A percentile compares a stretch with the other conserved stretches of the same genome.
Conservation (phyloP, 2,797 vertebrate genomes). For the Rhyacichthys aspro region DNA sequence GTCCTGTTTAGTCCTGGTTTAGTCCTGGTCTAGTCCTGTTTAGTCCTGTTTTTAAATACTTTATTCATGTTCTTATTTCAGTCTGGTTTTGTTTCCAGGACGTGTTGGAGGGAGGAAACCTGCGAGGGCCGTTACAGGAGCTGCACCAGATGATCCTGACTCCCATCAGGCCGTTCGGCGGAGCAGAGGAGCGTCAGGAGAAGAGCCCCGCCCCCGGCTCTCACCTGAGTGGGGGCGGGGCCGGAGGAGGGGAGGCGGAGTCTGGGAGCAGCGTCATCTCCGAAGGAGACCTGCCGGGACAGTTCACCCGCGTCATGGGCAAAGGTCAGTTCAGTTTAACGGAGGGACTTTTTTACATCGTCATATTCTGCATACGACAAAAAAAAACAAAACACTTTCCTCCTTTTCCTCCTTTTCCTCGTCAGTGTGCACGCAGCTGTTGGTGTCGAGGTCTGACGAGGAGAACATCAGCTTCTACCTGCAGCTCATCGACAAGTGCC, state of each 20-base stretch:
- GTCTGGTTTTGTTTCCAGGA: constrained; percentile 83
- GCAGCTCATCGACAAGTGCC: constrained; percentile 98
- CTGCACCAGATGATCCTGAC: constrained; percentile 98
- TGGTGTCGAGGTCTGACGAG: constrained; percentile 96
- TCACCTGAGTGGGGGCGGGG: constrained; percentile 77
- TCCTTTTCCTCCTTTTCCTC: no score
- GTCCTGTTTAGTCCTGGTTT: no score
- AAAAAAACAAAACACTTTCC: no score
- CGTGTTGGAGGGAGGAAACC: constrained; percentile 92
- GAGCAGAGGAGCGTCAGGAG: constrained; percentile 76
- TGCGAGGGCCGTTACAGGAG: constrained; percentile 91
- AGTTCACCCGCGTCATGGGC: constrained; percentile 98
- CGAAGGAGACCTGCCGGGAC: constrained; percentile 91
- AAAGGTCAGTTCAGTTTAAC: constrained; percentile 85
- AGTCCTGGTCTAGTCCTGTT: no score
- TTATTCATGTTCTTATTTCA: no score
- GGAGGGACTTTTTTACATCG: no score
- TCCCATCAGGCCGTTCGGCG: constrained; percentile 89
- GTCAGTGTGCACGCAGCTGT: constrained; percentile 96
- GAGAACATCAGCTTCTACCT: constrained; percentile 99
- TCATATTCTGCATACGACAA: no score
- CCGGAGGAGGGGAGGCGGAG: constrained; percentile 87
- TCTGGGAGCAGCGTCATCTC: constrained; percentile 82
- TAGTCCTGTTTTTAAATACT: no score
- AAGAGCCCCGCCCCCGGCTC: constrained; percentile 79